Evolutionary conservation across 2,113 vertebrate genomes (phyloP).

Genomic region (Cricetomys ansorgei): DNA sequence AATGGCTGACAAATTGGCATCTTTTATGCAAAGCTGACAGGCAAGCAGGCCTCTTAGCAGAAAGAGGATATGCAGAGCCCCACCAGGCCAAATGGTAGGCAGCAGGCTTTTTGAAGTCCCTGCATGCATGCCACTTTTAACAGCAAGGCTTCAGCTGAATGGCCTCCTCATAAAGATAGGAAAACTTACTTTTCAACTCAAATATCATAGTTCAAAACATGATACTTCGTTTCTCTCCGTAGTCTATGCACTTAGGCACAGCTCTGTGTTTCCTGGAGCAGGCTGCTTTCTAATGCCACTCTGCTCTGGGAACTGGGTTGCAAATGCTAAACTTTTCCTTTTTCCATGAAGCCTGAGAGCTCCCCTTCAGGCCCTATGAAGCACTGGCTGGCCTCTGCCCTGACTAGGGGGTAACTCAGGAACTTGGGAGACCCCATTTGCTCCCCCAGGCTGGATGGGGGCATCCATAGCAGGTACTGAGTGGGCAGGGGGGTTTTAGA

Average conservation of each 20-base stretch:
- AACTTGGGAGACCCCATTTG: neutral
- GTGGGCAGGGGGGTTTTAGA: slow-evolving; percentile 45
- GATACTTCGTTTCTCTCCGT: slow-evolving; percentile 11
- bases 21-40: slow-evolving; percentile 83
- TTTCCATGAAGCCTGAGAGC: neutral
- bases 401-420: neutral
- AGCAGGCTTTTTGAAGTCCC: slow-evolving; percentile 84
- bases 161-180: slow-evolving; percentile 76
- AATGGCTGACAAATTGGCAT: slow-evolving; percentile 89
- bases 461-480: neutral
- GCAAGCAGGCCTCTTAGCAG: slow-evolving; percentile 71
- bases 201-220: slow-evolving; percentile 35
- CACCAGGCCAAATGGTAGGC: slow-evolving; percentile 85
- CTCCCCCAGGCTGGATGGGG: neutral
- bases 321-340: slow-evolving; percentile 38
- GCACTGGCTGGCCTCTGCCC: neutral
- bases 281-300: neutral
- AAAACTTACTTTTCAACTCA: slow-evolving; percentile 58
- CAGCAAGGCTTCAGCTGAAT: slow-evolving; percentile 78
- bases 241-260: neutral
- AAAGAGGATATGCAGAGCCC: slow-evolving; percentile 84
- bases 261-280: neutral
- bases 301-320: neutral
- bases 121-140: slow-evolving; percentile 65
- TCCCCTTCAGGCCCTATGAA: neutral